Evolutionary conservation across 1,140 invertebrate genomes (phyloP).

Genomic region (Pantala flavescens): DNA sequence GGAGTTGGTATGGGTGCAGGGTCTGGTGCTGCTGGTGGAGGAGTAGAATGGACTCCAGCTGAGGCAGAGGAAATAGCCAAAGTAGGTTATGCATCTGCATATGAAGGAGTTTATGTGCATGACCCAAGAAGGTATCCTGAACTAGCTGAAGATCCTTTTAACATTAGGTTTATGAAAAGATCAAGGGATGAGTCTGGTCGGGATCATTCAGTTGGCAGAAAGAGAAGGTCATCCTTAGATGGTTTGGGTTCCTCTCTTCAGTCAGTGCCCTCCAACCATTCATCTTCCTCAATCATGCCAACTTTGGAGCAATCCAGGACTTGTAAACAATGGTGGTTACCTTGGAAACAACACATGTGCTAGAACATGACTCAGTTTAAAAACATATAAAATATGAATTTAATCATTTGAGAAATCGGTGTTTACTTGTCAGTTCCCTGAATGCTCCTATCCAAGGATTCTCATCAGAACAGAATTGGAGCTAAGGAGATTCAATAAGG

Average conservation of each 20-base stretch:
- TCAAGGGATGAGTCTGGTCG: neutral
- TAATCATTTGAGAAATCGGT: no score
- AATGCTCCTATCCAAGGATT: no score
- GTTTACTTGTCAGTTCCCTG: no score
- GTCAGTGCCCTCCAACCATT: neutral
- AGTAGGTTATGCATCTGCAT: constrained; percentile 65
- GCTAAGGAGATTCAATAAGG: neutral
- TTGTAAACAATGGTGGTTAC: neutral
- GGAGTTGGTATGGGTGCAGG: constrained; percentile 49
- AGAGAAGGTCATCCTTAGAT: neutral
- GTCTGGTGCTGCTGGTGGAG: constrained; percentile 19
- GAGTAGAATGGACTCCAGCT: constrained; percentile 42
- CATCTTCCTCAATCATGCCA: neutral
- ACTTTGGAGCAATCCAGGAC: neutral
- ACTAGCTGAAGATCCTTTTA: constrained; percentile 89
- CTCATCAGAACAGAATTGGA: no score
- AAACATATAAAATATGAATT: no score
- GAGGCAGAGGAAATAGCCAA: constrained; percentile 84
- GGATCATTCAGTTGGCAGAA: neutral
- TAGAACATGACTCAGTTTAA: neutral
- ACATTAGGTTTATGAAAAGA: constrained; percentile 80
- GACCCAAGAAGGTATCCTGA: constrained; percentile 81
- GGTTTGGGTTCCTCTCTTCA: neutral
- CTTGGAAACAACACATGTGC: neutral
- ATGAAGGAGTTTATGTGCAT: constrained; percentile 84